Evolutionary conservation across 37 sponge, comb jelly and placozoan species (phyloP).

Genomic region (Aphrocallistes beatrix): DNA sequence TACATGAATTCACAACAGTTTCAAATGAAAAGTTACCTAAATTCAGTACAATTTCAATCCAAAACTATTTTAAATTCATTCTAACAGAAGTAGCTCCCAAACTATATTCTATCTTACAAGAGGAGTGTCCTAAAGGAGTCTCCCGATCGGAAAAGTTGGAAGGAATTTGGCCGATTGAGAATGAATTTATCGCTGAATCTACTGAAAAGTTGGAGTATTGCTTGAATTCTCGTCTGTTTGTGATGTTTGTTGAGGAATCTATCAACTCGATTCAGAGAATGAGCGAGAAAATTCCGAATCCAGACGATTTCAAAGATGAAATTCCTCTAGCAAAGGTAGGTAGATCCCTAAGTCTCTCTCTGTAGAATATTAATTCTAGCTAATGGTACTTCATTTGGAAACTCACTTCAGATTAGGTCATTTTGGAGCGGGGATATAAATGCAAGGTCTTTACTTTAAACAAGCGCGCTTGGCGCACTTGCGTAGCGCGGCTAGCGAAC

Average conservation of each 20-base stretch:
- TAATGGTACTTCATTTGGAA: too few relatives aligned
- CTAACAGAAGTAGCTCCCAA: neutral
- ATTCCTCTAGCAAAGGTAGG: constrained; percentile 7
- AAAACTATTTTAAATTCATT: neutral
- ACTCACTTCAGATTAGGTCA: too few relatives aligned
- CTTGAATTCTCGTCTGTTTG: neutral
- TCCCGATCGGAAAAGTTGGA: neutral
- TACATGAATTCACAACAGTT: neutral
- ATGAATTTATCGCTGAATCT: neutral
- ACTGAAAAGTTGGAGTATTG: neutral
- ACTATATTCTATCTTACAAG: neutral
- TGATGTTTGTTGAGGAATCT: neutral
- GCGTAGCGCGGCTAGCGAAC: too few relatives aligned
- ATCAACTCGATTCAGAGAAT: neutral
- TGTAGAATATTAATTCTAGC: too few relatives aligned
- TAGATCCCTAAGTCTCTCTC: too few relatives aligned
- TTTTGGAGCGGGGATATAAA: too few relatives aligned
- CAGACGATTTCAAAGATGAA: neutral
- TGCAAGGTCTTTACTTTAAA: too few relatives aligned
- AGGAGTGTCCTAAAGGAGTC: neutral
- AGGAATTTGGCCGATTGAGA: neutral
- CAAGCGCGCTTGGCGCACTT: too few relatives aligned
- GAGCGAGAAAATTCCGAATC: neutral
- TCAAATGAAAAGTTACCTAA: neutral
- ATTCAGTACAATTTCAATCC: neutral